These are phyloP conservation scores for Tauraco erythrolophus DNA, from an alignment of 2,113 vertebrate species.

Conservation along the genomic window DNA sequence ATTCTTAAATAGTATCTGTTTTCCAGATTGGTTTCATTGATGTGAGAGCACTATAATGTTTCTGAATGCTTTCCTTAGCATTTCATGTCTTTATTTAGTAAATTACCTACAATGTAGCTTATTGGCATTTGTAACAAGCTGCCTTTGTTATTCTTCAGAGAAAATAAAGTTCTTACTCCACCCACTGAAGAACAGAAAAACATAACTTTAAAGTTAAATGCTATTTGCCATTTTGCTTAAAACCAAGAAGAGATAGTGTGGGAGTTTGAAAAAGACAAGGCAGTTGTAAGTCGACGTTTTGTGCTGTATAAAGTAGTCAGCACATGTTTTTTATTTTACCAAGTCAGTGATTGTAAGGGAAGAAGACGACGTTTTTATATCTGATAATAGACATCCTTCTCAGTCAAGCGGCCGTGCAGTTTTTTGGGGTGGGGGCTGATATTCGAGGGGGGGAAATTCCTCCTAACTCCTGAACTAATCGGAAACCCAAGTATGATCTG, in stretches of 20 bases:
- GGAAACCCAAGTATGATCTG: neutral
- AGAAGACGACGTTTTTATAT: neutral
- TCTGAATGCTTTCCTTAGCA: neutral
- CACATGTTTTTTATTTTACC: neutral
- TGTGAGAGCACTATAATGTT: neutral
- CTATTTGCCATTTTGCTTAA: neutral
- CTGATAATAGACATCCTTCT: neutral
- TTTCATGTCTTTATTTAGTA: neutral
- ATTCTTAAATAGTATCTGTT: neutral
- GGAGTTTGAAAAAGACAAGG: neutral
- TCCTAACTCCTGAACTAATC: neutral
- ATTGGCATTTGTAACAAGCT: neutral
- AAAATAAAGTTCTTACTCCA: neutral
- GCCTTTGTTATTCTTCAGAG: neutral
- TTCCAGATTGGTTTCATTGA: neutral
- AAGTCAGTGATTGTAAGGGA: neutral
- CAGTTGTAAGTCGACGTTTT: neutral
- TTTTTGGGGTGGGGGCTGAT: fast-evolving
- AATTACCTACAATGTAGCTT: neutral
- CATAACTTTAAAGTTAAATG: fast-evolving
- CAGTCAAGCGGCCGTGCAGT: neutral
- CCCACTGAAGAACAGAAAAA: neutral
- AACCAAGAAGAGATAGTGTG: neutral
- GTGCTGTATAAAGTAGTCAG: neutral
- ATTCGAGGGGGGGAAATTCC: neutral